Base-by-base conservation (phyloP, 1,140 invertebrate genomes). In the Tyrophagus putrescentiae region DNA sequence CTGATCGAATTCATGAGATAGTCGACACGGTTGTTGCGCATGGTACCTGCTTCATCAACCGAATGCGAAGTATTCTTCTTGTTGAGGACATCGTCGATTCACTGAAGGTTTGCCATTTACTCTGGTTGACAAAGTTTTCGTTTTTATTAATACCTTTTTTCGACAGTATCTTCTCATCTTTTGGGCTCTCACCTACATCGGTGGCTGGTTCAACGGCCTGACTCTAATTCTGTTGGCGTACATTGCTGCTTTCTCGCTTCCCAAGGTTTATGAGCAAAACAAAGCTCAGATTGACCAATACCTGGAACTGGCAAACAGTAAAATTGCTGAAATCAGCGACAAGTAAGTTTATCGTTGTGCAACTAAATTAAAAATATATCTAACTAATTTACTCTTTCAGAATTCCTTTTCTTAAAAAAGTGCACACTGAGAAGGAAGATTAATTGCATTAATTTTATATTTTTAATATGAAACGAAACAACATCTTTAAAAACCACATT, bases 211-310 rank as follows among this genome's bases (percentile, higher is more conserved):
- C 79, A 97, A 96, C 76, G 92, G 92, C 71, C 86, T 97, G 81
- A 95, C 91, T 65, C 79, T 96, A 66, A 81, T 96, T 69, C 95
- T 95, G 68, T 79, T 73, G 94, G 89, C 81, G 68, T 87, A 91
- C 71, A 80, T 97, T 65, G 84, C 83, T 62, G 76, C 95, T 64
- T 98, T 98, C 79, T 86, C 91, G 63, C 76, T 97, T 72, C 94
- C 94, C 27, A 97, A 96, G 77, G 83, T 95, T 27, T 97, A 98
- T 73, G 92, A 97, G 78, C 87, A 88, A 74, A 95, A 98, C 80
- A 90, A 97, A 78, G 80, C 84, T 68, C 88, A 92, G 75, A 93
- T 97, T 70, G 92, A 97, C 76, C 82, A 87, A 72, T 89, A 95
- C 74, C 75, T 95, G 65, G 84, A 85, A 68, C 72, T 94, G 70